These are phyloP conservation scores for Actinia tenebrosa DNA, from an alignment of 64 coral and sea anemone species.

Conservation along the genomic window DNA sequence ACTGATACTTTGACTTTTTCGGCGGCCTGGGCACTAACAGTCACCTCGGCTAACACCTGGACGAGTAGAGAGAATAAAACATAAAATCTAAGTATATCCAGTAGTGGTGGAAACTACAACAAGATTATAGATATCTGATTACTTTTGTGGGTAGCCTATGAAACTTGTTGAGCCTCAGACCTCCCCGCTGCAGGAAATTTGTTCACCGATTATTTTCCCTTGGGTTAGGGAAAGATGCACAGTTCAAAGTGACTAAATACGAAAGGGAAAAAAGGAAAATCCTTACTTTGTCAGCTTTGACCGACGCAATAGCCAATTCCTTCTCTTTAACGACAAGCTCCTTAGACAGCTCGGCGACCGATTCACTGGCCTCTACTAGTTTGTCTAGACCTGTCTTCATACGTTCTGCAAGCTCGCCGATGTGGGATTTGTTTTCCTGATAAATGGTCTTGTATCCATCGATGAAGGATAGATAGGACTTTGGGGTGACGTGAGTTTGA, in stretches of 20 bases:
- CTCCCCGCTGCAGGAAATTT: too few species aligned
- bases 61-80: not conserved
- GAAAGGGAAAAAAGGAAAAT: not conserved
- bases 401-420: slow-evolving; percentile 83
- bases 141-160: too few species aligned
- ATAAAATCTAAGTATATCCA: not conserved
- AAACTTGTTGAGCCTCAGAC: too few species aligned
- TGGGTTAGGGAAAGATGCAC: not conserved
- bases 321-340: slow-evolving; percentile 96
- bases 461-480: slow-evolving; percentile 96
- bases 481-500: slow-evolving; percentile 95
- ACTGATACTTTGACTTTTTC: slow-evolving; percentile 89
- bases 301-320: slow-evolving; percentile 90
- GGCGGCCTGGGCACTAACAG: slow-evolving; percentile 84
- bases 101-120: not conserved
- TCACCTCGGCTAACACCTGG: slow-evolving; percentile 83
- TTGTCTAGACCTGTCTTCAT: slow-evolving; percentile 98
- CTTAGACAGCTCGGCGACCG: slow-evolving; percentile 84
- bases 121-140: too few species aligned
- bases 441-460: slow-evolving; percentile 99
- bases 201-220: too few species aligned
- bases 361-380: slow-evolving; percentile 87
- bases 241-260: not conserved
- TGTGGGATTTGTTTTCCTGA: slow-evolving; percentile 69
- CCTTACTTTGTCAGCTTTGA: slow-evolving; percentile 92